A percentile compares a stretch with the other conserved stretches of the same genome.
These are phyloP conservation scores for Nasonovia ribisnigri DNA, from an alignment of 2,888 invertebrate genomes.

Conservation along the genomic window DNA sequence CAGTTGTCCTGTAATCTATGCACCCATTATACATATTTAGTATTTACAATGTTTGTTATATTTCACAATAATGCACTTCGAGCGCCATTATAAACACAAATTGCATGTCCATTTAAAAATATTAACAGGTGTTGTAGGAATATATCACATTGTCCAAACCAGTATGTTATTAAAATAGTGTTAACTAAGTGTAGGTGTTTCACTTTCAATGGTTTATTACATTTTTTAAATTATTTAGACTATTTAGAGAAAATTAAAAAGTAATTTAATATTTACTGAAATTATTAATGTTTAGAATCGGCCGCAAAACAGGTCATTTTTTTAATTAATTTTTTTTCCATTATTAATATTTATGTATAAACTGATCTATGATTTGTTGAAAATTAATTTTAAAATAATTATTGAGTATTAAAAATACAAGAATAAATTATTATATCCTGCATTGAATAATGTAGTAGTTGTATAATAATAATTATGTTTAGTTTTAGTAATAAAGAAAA, in stretches of 20 bases:
- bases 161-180: neutral
- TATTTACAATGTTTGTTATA: neutral
- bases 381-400: neutral
- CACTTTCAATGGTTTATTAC: neutral
- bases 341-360: neutral
- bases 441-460: neutral
- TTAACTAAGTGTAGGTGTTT: neutral
- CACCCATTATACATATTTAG: constrained; percentile 36
- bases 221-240: neutral
- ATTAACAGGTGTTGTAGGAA: neutral
- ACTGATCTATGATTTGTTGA: neutral
- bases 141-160: neutral
- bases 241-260: neutral
- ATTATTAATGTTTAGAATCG: neutral
- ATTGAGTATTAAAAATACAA: neutral
- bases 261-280: neutral
- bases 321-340: neutral
- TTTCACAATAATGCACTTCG: constrained; percentile 18
- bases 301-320: neutral
- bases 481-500: neutral
- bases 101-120: neutral
- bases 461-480: neutral
- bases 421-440: neutral
- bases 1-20: constrained; percentile 4
- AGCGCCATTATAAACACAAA: constrained; percentile 28